phyloP scores from a whole-genome alignment of 2,113 vertebrate species.

The Embiotoca jacksoni region DNA sequence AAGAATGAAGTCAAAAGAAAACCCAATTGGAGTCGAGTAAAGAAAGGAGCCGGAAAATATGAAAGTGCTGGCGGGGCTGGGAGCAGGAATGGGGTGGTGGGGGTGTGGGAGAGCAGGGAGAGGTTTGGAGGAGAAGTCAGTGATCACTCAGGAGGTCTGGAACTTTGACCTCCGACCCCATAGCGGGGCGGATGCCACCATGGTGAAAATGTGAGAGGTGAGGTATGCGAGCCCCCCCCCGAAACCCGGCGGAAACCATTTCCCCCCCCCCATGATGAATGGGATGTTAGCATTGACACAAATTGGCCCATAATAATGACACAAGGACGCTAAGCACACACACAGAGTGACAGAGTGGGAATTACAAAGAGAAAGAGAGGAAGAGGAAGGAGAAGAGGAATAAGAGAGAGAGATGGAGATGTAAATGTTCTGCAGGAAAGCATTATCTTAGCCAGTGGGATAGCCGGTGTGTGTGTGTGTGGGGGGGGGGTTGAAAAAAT shows the following conservation, averaged over 20 bases:
- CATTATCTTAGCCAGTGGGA: constrained; percentile 74
- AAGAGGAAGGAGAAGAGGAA: constrained; percentile 27
- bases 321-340: constrained; percentile 80
- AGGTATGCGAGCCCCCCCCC: constrained; percentile 78
- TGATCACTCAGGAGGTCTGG: constrained; percentile 84
- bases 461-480: constrained; percentile 19
- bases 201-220: constrained; percentile 82
- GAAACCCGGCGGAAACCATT: constrained; percentile 78
- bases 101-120: constrained; percentile 27
- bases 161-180: constrained; percentile 83
- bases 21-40: not conserved
- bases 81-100: constrained; percentile 19
- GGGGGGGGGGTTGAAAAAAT: constrained; percentile 64
- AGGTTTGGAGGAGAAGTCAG: constrained; percentile 67
- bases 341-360: constrained; percentile 59
- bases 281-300: constrained; percentile 87
- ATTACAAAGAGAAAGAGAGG: constrained; percentile 25
- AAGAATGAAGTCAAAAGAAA: constrained; percentile 2
- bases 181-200: constrained; percentile 79
- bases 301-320: constrained; percentile 85
- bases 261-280: constrained; percentile 84
- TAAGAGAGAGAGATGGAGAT: constrained; percentile 15
- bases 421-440: constrained; percentile 54
- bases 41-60: constrained; percentile 20
- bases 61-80: constrained; percentile 17